These are phyloP conservation scores for Oreocharis arfaki DNA, from an alignment of 2,113 vertebrate species.

Conservation along the genomic window DNA sequence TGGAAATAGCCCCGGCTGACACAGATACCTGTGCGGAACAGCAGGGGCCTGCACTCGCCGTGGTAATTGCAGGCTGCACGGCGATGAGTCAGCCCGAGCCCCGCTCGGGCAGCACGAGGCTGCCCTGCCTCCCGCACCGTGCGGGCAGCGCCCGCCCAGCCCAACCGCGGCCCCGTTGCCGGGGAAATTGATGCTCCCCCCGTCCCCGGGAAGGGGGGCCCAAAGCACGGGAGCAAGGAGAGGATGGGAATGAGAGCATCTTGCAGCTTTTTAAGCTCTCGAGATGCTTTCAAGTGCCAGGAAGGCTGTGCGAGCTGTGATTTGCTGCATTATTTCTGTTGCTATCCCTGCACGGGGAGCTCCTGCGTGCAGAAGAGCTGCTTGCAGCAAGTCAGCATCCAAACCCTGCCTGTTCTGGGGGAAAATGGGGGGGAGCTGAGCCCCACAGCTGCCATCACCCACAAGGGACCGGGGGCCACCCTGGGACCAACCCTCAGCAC, in stretches of 20 bases:
- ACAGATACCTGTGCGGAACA: conserved; percentile 60
- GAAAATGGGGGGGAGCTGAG: background rate
- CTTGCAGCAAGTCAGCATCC: background rate
- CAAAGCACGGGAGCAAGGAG: background rate
- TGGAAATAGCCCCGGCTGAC: conserved; percentile 56
- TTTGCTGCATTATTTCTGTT: conserved; percentile 59
- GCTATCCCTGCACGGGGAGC: background rate
- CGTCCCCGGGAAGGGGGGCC: background rate
- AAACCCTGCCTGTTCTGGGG: too few relatives aligned
- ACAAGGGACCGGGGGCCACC: background rate
- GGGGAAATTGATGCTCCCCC: background rate
- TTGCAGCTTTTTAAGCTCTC: conserved; percentile 45
- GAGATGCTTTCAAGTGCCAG: conserved; percentile 28
- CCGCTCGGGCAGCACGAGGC: conserved; percentile 20
- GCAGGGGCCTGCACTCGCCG: conserved; percentile 46
- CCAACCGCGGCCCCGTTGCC: background rate
- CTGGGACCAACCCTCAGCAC: background rate
- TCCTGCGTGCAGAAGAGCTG: background rate
- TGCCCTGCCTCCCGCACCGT: background rate
- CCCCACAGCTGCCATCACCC: background rate
- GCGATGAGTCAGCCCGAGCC: conserved; percentile 58
- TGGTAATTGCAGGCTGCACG: conserved; percentile 46
- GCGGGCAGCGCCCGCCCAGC: background rate
- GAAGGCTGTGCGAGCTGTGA: conserved; percentile 12
- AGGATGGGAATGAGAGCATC: background rate